phyloP scores from a whole-genome alignment of 2,113 vertebrate genomes.

The Sinocyclocheilus maitianheensis region DNA sequence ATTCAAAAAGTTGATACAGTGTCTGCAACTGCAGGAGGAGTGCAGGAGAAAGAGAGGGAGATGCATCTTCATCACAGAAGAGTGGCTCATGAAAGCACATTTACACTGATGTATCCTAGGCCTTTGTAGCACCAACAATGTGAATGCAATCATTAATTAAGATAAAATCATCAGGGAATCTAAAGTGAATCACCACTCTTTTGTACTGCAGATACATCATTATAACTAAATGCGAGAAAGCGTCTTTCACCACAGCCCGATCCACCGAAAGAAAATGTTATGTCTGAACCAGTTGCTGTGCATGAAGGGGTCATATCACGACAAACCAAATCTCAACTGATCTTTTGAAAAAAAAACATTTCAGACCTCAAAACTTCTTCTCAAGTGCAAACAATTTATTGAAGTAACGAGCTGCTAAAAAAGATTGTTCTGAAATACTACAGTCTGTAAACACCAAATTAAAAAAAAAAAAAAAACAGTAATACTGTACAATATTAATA shows the following conservation, averaged over 20 bases:
- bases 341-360: neutral
- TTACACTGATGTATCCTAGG: neutral
- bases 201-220: constrained; percentile 21
- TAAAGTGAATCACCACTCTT: constrained; percentile 34
- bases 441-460: neutral
- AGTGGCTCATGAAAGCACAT: constrained; percentile 20
- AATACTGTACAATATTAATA: neutral
- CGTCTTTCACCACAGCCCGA: neutral
- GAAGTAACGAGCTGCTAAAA: neutral
- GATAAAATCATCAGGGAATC: neutral
- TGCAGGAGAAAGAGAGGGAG: neutral
- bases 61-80: constrained; percentile 20
- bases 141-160: neutral
- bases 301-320: neutral
- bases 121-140: neutral
- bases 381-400: neutral
- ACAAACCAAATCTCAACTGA: neutral
- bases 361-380: neutral
- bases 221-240: neutral
- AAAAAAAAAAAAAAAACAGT: neutral
- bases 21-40: neutral
- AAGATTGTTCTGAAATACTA: neutral
- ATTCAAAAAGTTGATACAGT: neutral
- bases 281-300: neutral
- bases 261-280: neutral